Evolutionary conservation across 2,888 invertebrate genomes (phyloP).

Genomic region (Ennomos erosarius): DNA sequence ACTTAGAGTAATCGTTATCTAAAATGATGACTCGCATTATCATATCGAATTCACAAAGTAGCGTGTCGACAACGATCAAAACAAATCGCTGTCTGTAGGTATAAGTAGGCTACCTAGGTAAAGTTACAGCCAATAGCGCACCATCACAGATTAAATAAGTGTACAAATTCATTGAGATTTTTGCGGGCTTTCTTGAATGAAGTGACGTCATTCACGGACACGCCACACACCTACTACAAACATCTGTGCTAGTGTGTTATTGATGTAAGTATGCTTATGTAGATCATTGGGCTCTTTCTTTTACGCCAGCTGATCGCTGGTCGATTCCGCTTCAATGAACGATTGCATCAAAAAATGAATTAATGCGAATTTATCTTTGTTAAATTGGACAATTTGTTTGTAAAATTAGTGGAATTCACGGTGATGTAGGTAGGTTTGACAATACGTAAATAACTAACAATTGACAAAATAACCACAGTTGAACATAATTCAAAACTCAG

Average conservation of each 20-base stretch:
- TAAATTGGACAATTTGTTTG: background rate
- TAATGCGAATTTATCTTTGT: too few relatives aligned
- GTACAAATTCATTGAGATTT: conserved; percentile 59
- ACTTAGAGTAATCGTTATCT: too few relatives aligned
- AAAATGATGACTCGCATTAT: too few relatives aligned
- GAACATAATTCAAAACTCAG: too few relatives aligned
- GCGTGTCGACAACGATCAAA: conserved; percentile 13
- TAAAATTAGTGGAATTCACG: background rate
- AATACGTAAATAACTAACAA: too few relatives aligned
- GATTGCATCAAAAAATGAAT: too few relatives aligned
- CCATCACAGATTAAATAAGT: conserved; percentile 28
- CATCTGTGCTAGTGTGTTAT: conserved; percentile 48
- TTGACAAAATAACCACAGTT: too few relatives aligned
- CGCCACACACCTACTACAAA: conserved; percentile 36
- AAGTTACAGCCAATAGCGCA: conserved; percentile 38
- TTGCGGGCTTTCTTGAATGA: conserved; percentile 70
- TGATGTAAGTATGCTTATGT: conserved; percentile 44
- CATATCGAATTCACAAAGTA: too few relatives aligned
- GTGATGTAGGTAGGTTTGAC: too few relatives aligned
- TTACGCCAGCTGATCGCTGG: conserved; percentile 66
- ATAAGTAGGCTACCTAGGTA: conserved; percentile 1
- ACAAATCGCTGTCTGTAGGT: background rate
- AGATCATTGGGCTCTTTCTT: conserved; percentile 77
- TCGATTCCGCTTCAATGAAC: conserved; percentile 23
- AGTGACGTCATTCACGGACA: conserved; percentile 73